A percentile compares a stretch with the other conserved stretches of the same genome.
Evolutionary conservation across 2,888 invertebrate genomes (phyloP).

Genomic region (Dynastes tityus): DNA sequence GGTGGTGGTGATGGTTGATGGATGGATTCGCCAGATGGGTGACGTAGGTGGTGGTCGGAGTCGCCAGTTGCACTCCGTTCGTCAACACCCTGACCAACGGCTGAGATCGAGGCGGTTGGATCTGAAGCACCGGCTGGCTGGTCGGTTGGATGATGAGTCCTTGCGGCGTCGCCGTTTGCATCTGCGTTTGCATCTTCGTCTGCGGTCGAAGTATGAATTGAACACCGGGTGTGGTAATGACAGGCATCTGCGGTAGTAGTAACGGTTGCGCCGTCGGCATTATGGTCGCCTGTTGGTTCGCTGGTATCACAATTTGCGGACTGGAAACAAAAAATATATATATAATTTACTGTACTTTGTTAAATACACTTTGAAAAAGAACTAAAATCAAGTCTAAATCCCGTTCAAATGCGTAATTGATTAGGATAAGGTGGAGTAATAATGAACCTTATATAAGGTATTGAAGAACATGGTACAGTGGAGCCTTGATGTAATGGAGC

Average conservation of each 20-base stretch:
- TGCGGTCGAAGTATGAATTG: conserved; percentile 82
- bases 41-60: conserved; percentile 70
- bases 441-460: no score
- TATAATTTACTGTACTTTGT: no score
- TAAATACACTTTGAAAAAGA: no score
- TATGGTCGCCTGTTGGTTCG: conserved; percentile 66
- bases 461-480: no score
- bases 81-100: conserved; percentile 76
- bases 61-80: conserved; percentile 72
- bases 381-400: no score
- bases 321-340: conserved; percentile 55
- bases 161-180: conserved; percentile 65
- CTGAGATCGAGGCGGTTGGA: conserved; percentile 64
- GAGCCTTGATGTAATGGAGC: no score
- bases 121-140: conserved; percentile 66
- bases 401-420: no score
- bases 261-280: conserved; percentile 69
- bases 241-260: conserved; percentile 69
- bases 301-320: conserved; percentile 69
- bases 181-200: conserved; percentile 69
- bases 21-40: conserved; percentile 62
- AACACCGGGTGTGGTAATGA: conserved; percentile 75
- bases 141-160: conserved; percentile 68
- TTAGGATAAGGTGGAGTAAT: no score
- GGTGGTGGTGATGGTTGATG: conserved; percentile 53